phyloP scores from a whole-genome alignment of 2,797 vertebrate genomes.

The Meriones psammophilus region DNA sequence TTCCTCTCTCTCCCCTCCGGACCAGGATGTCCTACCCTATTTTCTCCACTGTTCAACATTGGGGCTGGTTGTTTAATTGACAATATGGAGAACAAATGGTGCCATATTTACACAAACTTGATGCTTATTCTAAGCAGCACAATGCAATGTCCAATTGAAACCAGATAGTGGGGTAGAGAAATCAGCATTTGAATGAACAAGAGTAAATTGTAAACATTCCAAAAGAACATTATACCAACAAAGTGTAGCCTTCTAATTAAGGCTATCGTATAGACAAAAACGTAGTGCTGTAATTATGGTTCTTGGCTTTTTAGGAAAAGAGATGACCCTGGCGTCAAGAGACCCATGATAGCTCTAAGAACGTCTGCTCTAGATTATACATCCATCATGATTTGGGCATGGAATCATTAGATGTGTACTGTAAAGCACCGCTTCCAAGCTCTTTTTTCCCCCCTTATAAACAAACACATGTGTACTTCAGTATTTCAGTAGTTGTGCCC shows the following conservation, averaged over 20 bases:
- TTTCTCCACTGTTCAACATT: too few relatives aligned
- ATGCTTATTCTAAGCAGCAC: too few relatives aligned
- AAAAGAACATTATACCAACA: too few relatives aligned
- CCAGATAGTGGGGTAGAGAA: too few relatives aligned
- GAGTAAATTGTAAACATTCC: too few relatives aligned
- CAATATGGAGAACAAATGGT: too few relatives aligned
- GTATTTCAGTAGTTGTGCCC: not conserved
- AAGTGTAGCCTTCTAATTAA: not conserved
- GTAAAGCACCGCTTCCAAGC: not conserved
- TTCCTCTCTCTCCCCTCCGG: too few relatives aligned
- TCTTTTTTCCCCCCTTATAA: not conserved
- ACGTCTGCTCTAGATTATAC: not conserved
- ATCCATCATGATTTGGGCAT: not conserved
- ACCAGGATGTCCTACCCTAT: too few relatives aligned
- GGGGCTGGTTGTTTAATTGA: too few relatives aligned
- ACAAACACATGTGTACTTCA: not conserved
- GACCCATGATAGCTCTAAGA: not conserved
- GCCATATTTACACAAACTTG: too few relatives aligned
- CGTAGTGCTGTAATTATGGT: not conserved
- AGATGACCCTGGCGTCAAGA: not conserved
- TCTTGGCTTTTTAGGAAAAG: not conserved
- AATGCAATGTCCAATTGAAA: too few relatives aligned
- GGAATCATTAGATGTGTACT: not conserved
- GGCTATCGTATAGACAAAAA: constrained; percentile 40
- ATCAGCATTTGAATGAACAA: too few relatives aligned